A percentile compares a stretch with the other conserved stretches of the same genome.
Evolutionary conservation across 2,888 invertebrate genomes (phyloP).

Genomic region (Gymnocheta viridis): DNA sequence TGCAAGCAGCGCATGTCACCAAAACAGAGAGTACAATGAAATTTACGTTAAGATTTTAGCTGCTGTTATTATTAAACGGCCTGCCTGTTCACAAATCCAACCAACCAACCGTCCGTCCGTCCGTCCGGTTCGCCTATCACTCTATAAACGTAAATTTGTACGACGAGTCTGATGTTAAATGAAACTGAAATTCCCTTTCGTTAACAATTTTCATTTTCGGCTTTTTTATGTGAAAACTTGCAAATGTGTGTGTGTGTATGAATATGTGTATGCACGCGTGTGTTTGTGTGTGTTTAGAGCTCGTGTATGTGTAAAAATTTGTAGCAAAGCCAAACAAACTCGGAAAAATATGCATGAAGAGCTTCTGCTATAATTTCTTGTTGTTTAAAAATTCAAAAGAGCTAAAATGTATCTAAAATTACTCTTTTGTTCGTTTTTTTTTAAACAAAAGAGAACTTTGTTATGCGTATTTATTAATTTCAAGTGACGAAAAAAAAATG

Average conservation of each 20-base stretch:
- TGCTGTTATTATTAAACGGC: conserved; percentile 15
- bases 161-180: conserved; percentile 52
- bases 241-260: neutral
- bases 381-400: neutral
- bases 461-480: neutral
- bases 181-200: conserved; percentile 66
- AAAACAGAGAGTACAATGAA: conserved; percentile 23
- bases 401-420: conserved; percentile 31
- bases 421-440: conserved; percentile 13
- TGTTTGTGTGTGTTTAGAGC: neutral
- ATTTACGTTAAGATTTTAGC: conserved; percentile 44
- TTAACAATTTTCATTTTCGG: conserved; percentile 57
- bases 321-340: too few relatives aligned
- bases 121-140: neutral
- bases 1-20: conserved; percentile 49
- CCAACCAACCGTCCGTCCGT: neutral
- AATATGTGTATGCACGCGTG: neutral
- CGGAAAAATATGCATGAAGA: neutral
- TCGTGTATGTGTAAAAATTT: too few relatives aligned
- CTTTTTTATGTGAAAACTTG: neutral
- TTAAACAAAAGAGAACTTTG: neutral
- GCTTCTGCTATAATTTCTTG: neutral
- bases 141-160: conserved; percentile 27
- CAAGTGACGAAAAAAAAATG: neutral
- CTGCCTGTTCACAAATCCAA: neutral